Conservation (phyloP, 2,113 vertebrate genomes). For the Catharus fuscescens region DNA sequence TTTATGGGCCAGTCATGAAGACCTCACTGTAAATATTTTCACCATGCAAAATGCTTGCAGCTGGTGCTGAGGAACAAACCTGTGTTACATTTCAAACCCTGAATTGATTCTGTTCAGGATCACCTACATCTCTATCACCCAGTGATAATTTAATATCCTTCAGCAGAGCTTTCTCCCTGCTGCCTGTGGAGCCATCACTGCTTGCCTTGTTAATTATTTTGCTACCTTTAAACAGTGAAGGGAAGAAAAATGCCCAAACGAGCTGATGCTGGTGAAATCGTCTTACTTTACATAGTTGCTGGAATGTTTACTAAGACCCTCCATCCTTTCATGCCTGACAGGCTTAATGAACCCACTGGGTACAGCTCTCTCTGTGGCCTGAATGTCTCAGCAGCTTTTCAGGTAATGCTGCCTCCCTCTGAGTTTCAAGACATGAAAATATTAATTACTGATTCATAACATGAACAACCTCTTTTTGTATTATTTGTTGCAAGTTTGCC, state of each 20-base stretch:
- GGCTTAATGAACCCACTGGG: background rate
- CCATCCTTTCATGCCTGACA: background rate
- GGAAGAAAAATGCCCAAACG: background rate
- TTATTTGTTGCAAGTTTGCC: background rate
- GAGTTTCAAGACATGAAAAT: background rate
- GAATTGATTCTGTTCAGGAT: background rate
- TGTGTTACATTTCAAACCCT: background rate
- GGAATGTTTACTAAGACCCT: background rate
- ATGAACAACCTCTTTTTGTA: background rate
- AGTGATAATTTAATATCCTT: background rate
- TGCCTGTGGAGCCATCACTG: background rate
- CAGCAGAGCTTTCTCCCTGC: background rate
- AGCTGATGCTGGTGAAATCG: background rate
- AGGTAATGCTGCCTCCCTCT: background rate
- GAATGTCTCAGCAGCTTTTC: background rate
- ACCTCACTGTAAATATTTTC: background rate
- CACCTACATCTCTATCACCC: background rate
- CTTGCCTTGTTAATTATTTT: background rate
- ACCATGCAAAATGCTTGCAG: background rate
- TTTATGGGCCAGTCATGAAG: background rate
- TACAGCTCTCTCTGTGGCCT: background rate
- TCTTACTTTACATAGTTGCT: background rate
- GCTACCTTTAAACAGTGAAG: background rate
- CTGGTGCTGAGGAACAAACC: background rate
- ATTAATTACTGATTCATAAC: background rate